Evolutionary conservation across 2,113 vertebrate genomes (phyloP).

Genomic region (Brachirus orientalis): DNA sequence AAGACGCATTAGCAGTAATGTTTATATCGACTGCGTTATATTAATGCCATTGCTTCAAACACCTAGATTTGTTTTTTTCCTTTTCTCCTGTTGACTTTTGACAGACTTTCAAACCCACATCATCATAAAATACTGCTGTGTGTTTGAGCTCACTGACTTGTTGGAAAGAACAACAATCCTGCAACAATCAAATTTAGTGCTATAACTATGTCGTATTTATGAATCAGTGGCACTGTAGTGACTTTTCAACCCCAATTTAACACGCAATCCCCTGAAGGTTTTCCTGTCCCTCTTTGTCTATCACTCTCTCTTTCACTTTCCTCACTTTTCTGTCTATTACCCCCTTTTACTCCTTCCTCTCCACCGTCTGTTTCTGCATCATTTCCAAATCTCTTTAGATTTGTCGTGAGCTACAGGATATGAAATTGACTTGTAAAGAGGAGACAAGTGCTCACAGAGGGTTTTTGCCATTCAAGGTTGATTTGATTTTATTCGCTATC

Average conservation of each 20-base stretch:
- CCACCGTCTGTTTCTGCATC: conserved; percentile 39
- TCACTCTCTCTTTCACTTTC: conserved; percentile 15
- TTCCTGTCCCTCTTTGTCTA: conserved; percentile 54
- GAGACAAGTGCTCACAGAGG: conserved; percentile 76
- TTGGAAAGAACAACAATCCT: conserved; percentile 30
- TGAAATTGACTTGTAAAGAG: conserved; percentile 77
- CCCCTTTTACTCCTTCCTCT: conserved; percentile 33
- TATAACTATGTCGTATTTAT: conserved; percentile 36
- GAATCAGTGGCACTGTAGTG: conserved; percentile 32
- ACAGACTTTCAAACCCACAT: no score
- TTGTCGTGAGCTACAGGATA: conserved; percentile 70
- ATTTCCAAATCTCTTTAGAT: conserved; percentile 70
- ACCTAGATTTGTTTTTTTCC: no score
- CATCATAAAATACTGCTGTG: conserved; percentile 48
- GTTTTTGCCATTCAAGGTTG: conserved; percentile 79
- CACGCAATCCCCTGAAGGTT: conserved; percentile 64
- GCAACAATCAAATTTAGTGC: conserved; percentile 30
- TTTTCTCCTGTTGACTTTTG: conserved; percentile 3
- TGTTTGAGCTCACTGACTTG: conserved; percentile 28
- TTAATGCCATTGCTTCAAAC: no score
- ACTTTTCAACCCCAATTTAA: conserved; percentile 76
- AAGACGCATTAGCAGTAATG: no score
- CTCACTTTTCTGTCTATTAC: conserved; percentile 33
- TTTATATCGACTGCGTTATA: no score
- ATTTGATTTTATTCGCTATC: conserved; percentile 71